Conservation (phyloP, 2,113 vertebrate genomes). For the Monarcha castaneiventris region DNA sequence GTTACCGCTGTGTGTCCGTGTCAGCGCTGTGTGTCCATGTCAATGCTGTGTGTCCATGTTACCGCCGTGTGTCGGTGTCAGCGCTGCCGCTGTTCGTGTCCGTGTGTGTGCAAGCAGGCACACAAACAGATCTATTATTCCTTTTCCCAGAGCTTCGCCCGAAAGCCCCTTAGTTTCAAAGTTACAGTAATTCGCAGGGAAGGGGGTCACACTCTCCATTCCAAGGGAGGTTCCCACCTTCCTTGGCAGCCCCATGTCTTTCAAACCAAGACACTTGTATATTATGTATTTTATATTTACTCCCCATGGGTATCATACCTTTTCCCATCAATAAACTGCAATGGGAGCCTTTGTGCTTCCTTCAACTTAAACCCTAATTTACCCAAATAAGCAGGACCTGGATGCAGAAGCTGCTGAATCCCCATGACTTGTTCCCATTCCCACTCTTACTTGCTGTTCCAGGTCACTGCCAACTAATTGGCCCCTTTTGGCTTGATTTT, state of each 20-base stretch:
- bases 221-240: neutral
- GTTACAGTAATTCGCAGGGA: accelerated
- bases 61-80: no score
- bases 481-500: neutral
- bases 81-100: no score
- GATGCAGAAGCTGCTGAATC: neutral
- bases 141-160: neutral
- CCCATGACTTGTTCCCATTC: neutral
- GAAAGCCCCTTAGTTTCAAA: neutral
- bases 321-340: neutral
- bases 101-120: no score
- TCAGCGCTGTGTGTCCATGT: no score
- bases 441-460: neutral
- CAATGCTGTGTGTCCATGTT: no score
- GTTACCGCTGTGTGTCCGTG: no score
- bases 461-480: neutral
- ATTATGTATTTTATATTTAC: neutral
- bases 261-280: neutral
- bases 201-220: neutral
- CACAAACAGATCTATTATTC: neutral
- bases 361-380: conserved; percentile 10
- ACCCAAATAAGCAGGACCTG: neutral
- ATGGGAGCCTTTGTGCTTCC: neutral
- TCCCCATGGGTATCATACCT: accelerated
- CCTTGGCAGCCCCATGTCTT: neutral